Conservation (phyloP, 2,888 invertebrate genomes). For the Limnephilus auricula region DNA sequence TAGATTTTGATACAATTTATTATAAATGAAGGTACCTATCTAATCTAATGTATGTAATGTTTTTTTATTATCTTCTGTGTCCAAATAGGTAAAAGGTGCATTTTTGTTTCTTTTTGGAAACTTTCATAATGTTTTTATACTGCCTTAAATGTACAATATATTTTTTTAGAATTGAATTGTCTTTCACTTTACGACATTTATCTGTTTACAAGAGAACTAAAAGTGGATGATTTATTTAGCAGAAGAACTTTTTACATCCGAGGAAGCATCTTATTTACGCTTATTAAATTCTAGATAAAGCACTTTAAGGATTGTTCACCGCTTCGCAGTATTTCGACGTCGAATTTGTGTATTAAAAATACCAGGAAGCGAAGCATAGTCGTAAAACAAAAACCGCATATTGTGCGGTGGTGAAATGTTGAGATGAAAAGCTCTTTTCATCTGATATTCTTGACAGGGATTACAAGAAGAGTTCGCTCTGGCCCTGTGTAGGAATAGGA, state of each 20-base stretch:
- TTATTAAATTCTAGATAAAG: constrained; percentile 48
- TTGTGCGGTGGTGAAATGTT: constrained; percentile 34
- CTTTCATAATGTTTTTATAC: neutral
- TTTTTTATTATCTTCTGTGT: neutral
- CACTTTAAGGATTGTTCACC: constrained; percentile 30
- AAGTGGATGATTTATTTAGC: constrained; percentile 33
- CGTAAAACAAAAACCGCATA: constrained; percentile 48
- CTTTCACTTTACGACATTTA: neutral
- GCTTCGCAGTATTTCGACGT: constrained; percentile 36
- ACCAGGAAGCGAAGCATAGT: neutral
- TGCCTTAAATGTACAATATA: neutral
- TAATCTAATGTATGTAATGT: neutral
- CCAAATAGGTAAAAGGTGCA: neutral
- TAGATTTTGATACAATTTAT: neutral
- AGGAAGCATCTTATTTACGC: constrained; percentile 38
- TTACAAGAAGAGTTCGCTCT: constrained; percentile 22
- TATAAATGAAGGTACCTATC: neutral
- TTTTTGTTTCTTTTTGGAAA: neutral
- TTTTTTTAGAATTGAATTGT: neutral
- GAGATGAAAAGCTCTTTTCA: constrained; percentile 41
- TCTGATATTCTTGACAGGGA: constrained; percentile 23
- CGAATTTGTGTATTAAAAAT: constrained; percentile 44
- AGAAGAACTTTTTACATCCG: constrained; percentile 22
- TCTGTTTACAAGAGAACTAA: neutral
- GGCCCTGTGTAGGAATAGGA: neutral